A percentile compares a stretch with the other conserved stretches of the same genome.
These are phyloP conservation scores for Campylorhamphus procurvoides DNA, from an alignment of 2,113 vertebrate species.

Conservation along the genomic window DNA sequence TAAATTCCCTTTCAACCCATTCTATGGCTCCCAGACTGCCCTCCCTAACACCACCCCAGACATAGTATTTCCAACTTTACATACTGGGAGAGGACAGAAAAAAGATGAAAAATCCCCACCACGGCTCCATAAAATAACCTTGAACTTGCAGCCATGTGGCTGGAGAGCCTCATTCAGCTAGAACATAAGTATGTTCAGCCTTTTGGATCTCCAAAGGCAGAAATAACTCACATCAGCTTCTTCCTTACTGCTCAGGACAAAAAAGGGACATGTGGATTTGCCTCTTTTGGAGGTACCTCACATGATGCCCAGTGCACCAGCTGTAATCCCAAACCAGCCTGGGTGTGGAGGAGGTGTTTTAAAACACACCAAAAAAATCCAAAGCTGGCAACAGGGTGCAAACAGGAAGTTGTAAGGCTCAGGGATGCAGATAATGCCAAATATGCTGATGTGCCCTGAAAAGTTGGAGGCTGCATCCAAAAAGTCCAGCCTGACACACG, in stretches of 20 bases:
- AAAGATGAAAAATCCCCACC: background rate
- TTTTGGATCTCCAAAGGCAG: background rate
- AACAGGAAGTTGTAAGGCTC: background rate
- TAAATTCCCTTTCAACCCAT: background rate
- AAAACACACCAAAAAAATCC: background rate
- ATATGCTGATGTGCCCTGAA: background rate
- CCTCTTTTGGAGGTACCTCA: background rate
- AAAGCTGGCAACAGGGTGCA: rapidly evolving
- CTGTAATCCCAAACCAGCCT: background rate
- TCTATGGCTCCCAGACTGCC: background rate
- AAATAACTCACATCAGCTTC: background rate
- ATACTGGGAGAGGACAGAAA: background rate
- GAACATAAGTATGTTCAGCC: background rate
- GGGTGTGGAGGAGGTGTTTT: background rate
- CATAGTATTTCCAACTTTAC: background rate
- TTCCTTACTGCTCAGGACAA: background rate
- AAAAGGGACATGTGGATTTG: background rate
- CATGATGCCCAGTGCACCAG: background rate
- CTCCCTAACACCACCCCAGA: background rate
- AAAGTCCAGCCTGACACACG: background rate
- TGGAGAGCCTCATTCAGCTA: background rate
- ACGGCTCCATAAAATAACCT: background rate
- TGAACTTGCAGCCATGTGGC: background rate
- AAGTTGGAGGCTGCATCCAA: background rate
- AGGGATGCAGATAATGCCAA: background rate